Conservation (phyloP, 2,113 vertebrate species). For the Meles meles region DNA sequence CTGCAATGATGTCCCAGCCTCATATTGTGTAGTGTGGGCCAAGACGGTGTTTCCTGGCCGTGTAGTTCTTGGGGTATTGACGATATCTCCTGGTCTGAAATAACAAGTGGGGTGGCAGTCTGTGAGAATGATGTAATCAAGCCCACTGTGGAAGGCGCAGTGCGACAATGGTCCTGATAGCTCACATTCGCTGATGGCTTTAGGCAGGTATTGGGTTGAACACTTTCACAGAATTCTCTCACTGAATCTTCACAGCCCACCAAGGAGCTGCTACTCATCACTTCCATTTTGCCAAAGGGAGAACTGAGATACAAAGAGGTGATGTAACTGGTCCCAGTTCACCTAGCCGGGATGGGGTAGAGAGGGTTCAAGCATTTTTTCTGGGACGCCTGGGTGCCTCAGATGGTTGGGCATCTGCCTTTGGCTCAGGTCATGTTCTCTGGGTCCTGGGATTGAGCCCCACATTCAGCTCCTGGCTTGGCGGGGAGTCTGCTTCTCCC, state of each 20-base stretch:
- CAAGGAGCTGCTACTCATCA: not conserved
- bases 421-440: not conserved
- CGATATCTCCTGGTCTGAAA: not conserved
- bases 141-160: not conserved
- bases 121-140: not conserved
- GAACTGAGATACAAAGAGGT: not conserved
- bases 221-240: not conserved
- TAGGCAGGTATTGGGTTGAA: not conserved
- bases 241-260: not conserved
- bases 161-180: too few relatives aligned
- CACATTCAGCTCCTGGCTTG: not conserved
- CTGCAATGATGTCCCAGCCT: not conserved
- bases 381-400: not conserved
- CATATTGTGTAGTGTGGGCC: not conserved
- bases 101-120: not conserved
- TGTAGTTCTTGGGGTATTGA: not conserved
- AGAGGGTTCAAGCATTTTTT: not conserved
- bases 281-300: not conserved
- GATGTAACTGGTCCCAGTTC: not conserved
- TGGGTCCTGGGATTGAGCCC: not conserved
- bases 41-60: not conserved
- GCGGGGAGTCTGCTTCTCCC: not conserved
- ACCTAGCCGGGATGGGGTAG: rapidly evolving
- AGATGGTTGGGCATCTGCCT: not conserved
- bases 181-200: not conserved